Evolutionary conservation across 2,797 vertebrate genomes (phyloP), one percentile per base, ranked within the genome.

Genomic region (Anguilla megastoma): DNA sequence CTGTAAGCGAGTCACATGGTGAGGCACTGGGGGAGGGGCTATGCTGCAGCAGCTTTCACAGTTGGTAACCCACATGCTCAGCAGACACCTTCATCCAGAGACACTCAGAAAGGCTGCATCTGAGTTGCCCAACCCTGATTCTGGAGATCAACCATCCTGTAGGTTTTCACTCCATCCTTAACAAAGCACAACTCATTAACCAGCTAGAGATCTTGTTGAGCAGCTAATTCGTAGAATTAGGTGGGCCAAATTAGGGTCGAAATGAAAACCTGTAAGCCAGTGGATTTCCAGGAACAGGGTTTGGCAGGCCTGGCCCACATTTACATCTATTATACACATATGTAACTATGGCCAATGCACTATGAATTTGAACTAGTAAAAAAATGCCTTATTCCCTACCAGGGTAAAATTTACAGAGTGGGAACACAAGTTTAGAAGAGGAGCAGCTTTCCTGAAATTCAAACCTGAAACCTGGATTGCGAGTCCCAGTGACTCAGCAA

Each of bases 1-100:
- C 98, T 99, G 94, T 94, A 88, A 91, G 50, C 6, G 45, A 88
- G 74, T 83, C 66, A 56, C 54, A 60, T 27, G 45, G 30, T 85
- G 21, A 87, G 27, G 56, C 48, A 16, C 8, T 10, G n/a, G 24
- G 24, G 9, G n/a, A 27, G 48, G 4, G n/a, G 10, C 3, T 56
- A 24, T 48, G 12, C 18, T 54, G 60, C 76, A 63, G 33, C 54
- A 56, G 52, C 24, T 76, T 85, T 30, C 9, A 63, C 21, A 45
- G 41, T 45, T 45, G 41, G 41, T 45, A 45, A 45, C 63, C 27
- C 6, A 82, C 79, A 82, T 50, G 10, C 79, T 82, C 45, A 41
- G 33, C 9, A 71, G n/a, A 30, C 63, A 69, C 63, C 24, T 27
- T 69, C 27, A 69, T 69, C 63, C n/a, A 76, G 33, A 36, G 30